Evolutionary conservation across 1,140 invertebrate species (phyloP), one percentile per base, ranked within the genome.

Genomic region (Bombus pyrosoma): DNA sequence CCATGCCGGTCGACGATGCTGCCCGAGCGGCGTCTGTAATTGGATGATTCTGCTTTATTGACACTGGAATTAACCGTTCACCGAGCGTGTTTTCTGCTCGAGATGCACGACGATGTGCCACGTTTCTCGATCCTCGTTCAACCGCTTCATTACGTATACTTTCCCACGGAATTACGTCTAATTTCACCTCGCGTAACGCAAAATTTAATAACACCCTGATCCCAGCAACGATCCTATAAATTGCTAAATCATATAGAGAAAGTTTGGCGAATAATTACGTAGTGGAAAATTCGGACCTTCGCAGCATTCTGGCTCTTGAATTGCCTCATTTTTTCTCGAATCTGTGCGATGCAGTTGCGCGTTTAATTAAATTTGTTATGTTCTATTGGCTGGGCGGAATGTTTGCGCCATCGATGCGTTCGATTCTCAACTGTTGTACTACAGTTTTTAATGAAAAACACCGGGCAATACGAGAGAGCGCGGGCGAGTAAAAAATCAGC

Each of bases 21-120:
- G 25, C 75, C 83, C 88, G 81, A 85, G 81, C 86, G 68, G 76
- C 90, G 86, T 39, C 87, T 79, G 81, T 91, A 90, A 91, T 91
- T 91, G 90, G 89, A 91, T 81, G 90, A 90, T 86, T 90, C 84
- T 87, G 83, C 89, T 91, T 91, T 91, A 91, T 88, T 85, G 84
- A 91, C 86, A 82, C 62, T 90, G 87, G 89, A 90, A 91, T 91
- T 91, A 91, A 86, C 84, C 77, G 78, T 47, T 71, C 83, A 72
- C 68, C 83, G 83, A 69, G 81, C 87, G 89, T 86, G 90, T 71
- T 77, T 57, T 71, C 74, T 57, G 80, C 22, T 32, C 78, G 78
- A 77, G 81, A 83, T 64, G 83, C 77, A 59, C 72, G 64, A 25
- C 80, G 79, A 78, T 43, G 68, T 78, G 59, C 47, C 64, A 68